These are phyloP conservation scores for Micropoecilia bifurca DNA, from an alignment of 2,797 vertebrate genomes.

Conservation along the genomic window DNA sequence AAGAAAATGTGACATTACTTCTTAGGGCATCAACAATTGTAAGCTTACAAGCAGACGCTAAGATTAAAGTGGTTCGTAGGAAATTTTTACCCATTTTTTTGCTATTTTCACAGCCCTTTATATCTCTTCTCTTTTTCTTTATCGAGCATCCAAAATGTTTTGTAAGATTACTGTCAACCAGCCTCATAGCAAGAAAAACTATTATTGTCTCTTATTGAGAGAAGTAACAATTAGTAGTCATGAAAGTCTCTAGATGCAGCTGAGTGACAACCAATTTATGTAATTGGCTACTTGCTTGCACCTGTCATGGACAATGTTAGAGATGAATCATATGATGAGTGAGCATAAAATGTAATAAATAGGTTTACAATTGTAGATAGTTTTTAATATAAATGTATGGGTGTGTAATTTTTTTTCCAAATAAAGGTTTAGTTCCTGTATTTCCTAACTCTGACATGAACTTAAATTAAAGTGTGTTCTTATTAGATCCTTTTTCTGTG, in stretches of 20 bases:
- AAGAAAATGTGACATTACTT: background rate
- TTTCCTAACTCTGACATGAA: slow-evolving; percentile 35
- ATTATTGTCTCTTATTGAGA: background rate
- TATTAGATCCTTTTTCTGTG: slow-evolving; percentile 27
- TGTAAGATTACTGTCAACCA: background rate
- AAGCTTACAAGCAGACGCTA: background rate
- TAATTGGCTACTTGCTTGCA: background rate
- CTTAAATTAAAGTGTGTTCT: slow-evolving; percentile 41
- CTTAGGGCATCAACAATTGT: background rate
- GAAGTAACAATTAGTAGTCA: background rate
- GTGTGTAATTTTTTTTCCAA: slow-evolving; percentile 11
- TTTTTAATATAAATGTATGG: background rate
- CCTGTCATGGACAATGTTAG: background rate
- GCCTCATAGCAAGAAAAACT: background rate
- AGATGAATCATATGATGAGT: background rate
- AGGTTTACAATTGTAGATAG: background rate
- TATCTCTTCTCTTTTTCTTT: background rate
- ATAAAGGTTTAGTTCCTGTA: background rate
- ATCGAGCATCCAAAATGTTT: background rate
- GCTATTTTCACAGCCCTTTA: background rate
- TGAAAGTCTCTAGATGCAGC: background rate
- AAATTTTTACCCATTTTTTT: background rate
- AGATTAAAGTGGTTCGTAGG: background rate
- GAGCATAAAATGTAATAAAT: background rate
- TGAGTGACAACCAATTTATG: background rate